Evolutionary conservation across 2,888 invertebrate genomes (phyloP), one percentile per base, ranked within the genome.

Genomic region (Cyaniris semiargus): DNA sequence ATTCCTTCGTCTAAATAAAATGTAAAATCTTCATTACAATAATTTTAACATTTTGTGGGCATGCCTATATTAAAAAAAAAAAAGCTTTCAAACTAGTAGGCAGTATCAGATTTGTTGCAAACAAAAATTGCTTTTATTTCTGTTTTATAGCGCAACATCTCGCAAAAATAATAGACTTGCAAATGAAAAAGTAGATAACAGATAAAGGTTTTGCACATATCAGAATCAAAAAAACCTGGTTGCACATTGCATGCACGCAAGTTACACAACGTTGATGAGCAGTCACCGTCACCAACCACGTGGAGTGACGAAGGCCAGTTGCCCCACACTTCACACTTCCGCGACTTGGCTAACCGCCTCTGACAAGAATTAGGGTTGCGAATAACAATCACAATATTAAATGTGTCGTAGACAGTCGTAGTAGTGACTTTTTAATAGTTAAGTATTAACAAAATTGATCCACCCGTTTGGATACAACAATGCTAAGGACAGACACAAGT

Each of bases 261-360:
- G 71, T 76, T 66, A 76, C 79, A 70, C 74, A 76, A 77, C 76
- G 72, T n/a, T 44, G 80, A 79, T 80, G 79, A 80, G 78, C 78
- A 81, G 76, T 82, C 76, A 79, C 70, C 79, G 80, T 80, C 81
- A 81, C 79, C 18, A 18, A 53, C 13, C 80, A 81, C 88, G 86
- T 81, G 84, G 84, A 82, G 84, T 80, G 82, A 81, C 84, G 90
- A 92, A 93, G 93, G 92, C 91, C 90, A 89, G 82, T 91, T 88
- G 87, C 89, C 87, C 87, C 88, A 90, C 88, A 85, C 90, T 89
- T 87, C 88, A 90, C 88, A 85, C 90, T 89, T 91, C 89, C 86
- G 78, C 78, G 82, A 83, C 89, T 91, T 91, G 86, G 83, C 89
- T 86, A 92, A 91, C 86, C 85, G 84, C 92, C 92, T 91, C 91